Evolutionary conservation across 2,797 vertebrate species (phyloP).

Genomic region (Arnoldichthys spilopterus): DNA sequence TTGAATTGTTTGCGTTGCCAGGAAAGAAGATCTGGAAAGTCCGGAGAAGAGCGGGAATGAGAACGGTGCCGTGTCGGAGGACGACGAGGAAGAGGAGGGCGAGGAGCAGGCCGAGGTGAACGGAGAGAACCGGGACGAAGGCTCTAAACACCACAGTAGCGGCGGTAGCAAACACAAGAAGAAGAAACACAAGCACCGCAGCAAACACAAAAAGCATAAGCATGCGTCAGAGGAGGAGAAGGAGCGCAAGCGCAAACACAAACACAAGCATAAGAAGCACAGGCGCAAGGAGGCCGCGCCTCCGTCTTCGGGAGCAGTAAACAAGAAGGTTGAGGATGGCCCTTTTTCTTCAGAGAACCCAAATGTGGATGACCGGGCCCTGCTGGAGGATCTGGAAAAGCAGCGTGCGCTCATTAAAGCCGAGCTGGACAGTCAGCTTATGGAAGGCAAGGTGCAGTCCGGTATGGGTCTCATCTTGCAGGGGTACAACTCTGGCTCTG

Average conservation of each 20-base stretch:
- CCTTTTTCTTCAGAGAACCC: constrained; percentile 79
- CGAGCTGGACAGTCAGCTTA: constrained; percentile 97
- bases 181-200: constrained; percentile 99
- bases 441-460: constrained; percentile 90
- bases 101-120: constrained; percentile 74
- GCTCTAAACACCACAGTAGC: constrained; percentile 73
- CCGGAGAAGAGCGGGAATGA: constrained; percentile 90
- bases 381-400: constrained; percentile 97
- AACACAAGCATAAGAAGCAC: constrained; percentile 98
- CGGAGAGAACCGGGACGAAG: constrained; percentile 77
- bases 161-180: constrained; percentile 90
- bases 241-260: constrained; percentile 94
- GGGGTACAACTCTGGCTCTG: constrained; percentile 97
- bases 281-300: constrained; percentile 89
- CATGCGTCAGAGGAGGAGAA: constrained; percentile 93
- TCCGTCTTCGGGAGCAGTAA: constrained; percentile 70
- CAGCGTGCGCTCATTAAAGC: constrained; percentile 98
- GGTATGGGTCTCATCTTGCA: constrained; percentile 98
- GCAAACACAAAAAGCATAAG: constrained; percentile 99
- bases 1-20: constrained; percentile 57
- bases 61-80: constrained; percentile 93
- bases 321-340: constrained; percentile 67
- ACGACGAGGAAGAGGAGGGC: constrained; percentile 69
- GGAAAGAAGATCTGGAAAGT: constrained; percentile 87
- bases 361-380: constrained; percentile 90